Percentiles rank a stretch among this genome's conserved stretches.
Conservation (phyloP, 1,140 invertebrate species). For the Belonocnema kinseyi region DNA sequence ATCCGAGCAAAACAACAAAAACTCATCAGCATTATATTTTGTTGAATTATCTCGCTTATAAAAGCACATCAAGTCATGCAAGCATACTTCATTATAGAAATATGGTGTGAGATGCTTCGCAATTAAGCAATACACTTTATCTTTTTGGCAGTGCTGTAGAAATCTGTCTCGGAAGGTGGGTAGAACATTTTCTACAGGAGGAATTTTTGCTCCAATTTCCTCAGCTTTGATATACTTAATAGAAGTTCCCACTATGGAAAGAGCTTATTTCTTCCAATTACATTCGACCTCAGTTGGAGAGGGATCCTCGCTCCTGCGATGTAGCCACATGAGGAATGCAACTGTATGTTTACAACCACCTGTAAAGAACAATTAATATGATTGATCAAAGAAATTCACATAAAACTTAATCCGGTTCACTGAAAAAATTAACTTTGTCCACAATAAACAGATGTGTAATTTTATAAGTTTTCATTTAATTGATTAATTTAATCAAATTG, state of each 20-base stretch:
- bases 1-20: conserved; percentile 39
- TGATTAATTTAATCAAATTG: neutral
- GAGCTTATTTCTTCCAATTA: conserved; percentile 62
- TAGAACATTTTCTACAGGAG: no score
- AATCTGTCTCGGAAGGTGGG: no score
- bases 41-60: no score
- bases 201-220: conserved; percentile 30
- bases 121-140: no score
- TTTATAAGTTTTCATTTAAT: conserved; percentile 48
- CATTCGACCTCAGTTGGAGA: conserved; percentile 53
- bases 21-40: conserved; percentile 29
- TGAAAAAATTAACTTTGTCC: no score
- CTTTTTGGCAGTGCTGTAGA: no score
- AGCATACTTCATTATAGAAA: no score
- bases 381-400: no score
- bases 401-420: no score
- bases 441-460: neutral
- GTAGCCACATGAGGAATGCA: conserved; percentile 53
- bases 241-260: conserved; percentile 44
- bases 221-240: conserved; percentile 48
- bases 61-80: no score
- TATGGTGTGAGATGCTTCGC: no score
- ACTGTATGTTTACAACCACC: conserved; percentile 56
- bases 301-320: conserved; percentile 57
- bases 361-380: neutral